These are phyloP conservation scores for Diaperis boleti DNA, from an alignment of 2,888 invertebrate genomes.

Conservation along the genomic window DNA sequence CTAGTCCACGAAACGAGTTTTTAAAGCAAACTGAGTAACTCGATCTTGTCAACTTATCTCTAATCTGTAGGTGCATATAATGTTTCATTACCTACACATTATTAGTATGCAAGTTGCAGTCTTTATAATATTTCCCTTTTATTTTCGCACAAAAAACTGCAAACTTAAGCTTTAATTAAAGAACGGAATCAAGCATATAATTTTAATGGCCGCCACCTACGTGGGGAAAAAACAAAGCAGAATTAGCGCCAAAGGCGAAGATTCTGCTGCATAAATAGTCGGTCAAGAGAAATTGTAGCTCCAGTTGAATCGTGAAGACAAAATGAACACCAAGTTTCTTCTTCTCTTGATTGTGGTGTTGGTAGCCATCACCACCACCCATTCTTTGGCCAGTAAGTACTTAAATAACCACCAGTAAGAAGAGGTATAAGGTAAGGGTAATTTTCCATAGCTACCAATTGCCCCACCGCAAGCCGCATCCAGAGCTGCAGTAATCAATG, in stretches of 20 bases:
- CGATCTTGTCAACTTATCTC: too few species aligned
- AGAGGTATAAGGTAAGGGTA: background rate
- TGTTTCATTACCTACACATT: too few species aligned
- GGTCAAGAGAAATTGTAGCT: slow-evolving; percentile 27
- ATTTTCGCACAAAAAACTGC: too few species aligned
- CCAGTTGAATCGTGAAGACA: background rate
- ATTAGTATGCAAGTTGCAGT: too few species aligned
- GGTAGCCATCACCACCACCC: slow-evolving; percentile 2
- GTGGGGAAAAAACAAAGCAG: slow-evolving; percentile 9
- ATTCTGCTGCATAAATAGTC: slow-evolving; percentile 26
- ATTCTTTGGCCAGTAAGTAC: slow-evolving; percentile 21
- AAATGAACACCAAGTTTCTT: slow-evolving; percentile 13
- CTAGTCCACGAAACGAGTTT: too few species aligned
- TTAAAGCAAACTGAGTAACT: too few species aligned
- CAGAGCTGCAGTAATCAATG: slow-evolving; percentile 78
- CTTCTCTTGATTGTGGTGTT: slow-evolving; percentile 2
- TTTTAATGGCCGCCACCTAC: too few species aligned
- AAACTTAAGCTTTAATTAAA: too few species aligned
- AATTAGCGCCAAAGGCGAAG: slow-evolving; percentile 33
- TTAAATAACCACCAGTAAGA: background rate
- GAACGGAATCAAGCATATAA: too few species aligned
- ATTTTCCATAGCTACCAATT: slow-evolving; percentile 62
- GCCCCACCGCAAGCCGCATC: slow-evolving; percentile 76
- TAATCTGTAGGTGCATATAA: too few species aligned
- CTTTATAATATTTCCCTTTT: too few species aligned